These are phyloP conservation scores for Nemotelus pantherinus DNA, from an alignment of 2,888 invertebrate genomes.

Conservation along the genomic window DNA sequence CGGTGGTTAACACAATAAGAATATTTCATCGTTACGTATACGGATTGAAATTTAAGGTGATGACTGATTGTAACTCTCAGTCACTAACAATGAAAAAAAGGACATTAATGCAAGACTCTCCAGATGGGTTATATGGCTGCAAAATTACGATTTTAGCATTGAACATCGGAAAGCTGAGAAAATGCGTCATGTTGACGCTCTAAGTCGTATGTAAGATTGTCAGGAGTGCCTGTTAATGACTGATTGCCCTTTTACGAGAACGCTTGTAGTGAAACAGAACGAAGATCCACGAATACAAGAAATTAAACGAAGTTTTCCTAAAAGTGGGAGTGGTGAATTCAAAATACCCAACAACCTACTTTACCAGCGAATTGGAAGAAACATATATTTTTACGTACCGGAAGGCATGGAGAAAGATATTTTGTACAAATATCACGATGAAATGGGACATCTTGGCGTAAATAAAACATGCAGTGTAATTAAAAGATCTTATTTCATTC, in stretches of 20 bases:
- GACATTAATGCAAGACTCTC: slow-evolving; percentile 34
- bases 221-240: slow-evolving; percentile 33
- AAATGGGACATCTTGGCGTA: slow-evolving; percentile 29
- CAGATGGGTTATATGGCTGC: slow-evolving; percentile 35
- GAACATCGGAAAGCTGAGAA: slow-evolving; percentile 11
- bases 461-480: slow-evolving; percentile 21
- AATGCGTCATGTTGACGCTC: slow-evolving; percentile 3
- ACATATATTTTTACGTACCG: slow-evolving; percentile 37
- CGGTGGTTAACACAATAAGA: slow-evolving; percentile 9
- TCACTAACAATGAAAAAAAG: slow-evolving; percentile 11
- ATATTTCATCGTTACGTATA: slow-evolving; percentile 18
- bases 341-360: slow-evolving; percentile 7
- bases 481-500: slow-evolving; percentile 6
- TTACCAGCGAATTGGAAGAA: slow-evolving; percentile 17
- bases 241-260: slow-evolving; percentile 30
- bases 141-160: slow-evolving; percentile 40
- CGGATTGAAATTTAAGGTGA: slow-evolving; percentile 19
- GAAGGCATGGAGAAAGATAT: slow-evolving; percentile 20
- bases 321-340: neutral
- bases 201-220: slow-evolving; percentile 33
- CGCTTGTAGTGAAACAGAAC: neutral
- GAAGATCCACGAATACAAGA: neutral
- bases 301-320: neutral
- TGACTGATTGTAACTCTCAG: slow-evolving; percentile 5
- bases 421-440: slow-evolving; percentile 27